Conservation (phyloP, 2,113 vertebrate genomes). For the Psephotus haematonotus region DNA sequence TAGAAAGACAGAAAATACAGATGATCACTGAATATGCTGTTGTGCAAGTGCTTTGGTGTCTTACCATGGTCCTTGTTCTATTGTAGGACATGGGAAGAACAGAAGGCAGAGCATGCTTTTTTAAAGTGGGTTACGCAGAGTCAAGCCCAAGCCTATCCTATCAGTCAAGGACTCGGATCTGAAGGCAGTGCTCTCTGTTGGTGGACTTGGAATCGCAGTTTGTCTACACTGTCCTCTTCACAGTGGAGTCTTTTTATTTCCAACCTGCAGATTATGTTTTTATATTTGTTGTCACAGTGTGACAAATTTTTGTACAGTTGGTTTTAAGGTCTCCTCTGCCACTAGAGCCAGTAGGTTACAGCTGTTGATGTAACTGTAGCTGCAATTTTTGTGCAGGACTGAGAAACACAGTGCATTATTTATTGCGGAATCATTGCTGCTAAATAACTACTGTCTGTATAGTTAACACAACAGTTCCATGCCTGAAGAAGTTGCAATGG, state of each 20-base stretch:
- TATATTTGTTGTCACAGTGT: slow-evolving; percentile 88
- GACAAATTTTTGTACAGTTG: slow-evolving; percentile 86
- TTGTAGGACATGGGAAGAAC: slow-evolving; percentile 94
- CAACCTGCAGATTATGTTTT: slow-evolving; percentile 83
- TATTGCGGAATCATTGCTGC: slow-evolving; percentile 96
- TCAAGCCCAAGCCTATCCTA: slow-evolving; percentile 69
- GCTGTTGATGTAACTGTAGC: slow-evolving; percentile 84
- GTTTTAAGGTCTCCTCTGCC: slow-evolving; percentile 85
- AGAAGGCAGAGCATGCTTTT: slow-evolving; percentile 99
- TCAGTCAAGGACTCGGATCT: slow-evolving; percentile 70
- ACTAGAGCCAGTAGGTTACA: slow-evolving; percentile 87
- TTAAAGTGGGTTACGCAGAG: slow-evolving; percentile 74
- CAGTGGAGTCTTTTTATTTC: slow-evolving; percentile 85
- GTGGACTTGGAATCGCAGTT: slow-evolving; percentile 79
- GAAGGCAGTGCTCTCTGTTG: slow-evolving; percentile 78
- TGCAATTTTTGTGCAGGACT: slow-evolving; percentile 86
- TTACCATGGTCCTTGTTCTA: slow-evolving; percentile 65
- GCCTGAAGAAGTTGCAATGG: slow-evolving; percentile 84
- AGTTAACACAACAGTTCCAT: slow-evolving; percentile 88
- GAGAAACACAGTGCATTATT: slow-evolving; percentile 93
- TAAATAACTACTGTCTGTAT: slow-evolving; percentile 99
- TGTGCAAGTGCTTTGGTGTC: slow-evolving; percentile 20
- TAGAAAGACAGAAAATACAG: neutral
- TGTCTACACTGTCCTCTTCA: slow-evolving; percentile 83
- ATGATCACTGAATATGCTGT: neutral